Percentiles rank a stretch among this genome's conserved stretches.
These are phyloP conservation scores for Proterorhinus semilunaris DNA, from an alignment of 2,113 vertebrate genomes.

Conservation along the genomic window DNA sequence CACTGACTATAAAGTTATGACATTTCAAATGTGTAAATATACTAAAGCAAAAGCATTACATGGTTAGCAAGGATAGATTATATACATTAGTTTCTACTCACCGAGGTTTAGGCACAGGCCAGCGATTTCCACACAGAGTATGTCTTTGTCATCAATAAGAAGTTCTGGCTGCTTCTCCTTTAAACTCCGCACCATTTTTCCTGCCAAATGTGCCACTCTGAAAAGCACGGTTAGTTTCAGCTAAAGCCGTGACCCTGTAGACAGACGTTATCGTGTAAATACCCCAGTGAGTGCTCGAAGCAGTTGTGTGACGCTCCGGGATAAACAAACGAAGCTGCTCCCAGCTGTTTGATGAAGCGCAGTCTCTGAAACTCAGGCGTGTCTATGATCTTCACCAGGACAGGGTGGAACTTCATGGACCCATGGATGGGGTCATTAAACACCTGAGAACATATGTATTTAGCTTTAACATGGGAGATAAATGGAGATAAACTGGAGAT, in stretches of 20 bases:
- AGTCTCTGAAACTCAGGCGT: slow-evolving; percentile 96
- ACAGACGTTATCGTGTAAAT: neutral
- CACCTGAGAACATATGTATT: slow-evolving; percentile 75
- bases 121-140: slow-evolving; percentile 89
- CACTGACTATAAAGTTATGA: too few relatives aligned
- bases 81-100: slow-evolving; percentile 40
- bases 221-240: neutral
- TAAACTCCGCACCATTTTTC: slow-evolving; percentile 74
- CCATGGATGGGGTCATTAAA: slow-evolving; percentile 96
- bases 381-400: slow-evolving; percentile 90
- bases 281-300: slow-evolving; percentile 30
- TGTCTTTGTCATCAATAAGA: slow-evolving; percentile 74
- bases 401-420: slow-evolving; percentile 88
- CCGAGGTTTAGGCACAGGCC: slow-evolving; percentile 91
- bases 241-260: neutral
- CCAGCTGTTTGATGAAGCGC: slow-evolving; percentile 90
- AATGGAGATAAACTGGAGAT: too few relatives aligned
- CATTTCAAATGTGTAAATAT: too few relatives aligned
- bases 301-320: slow-evolving; percentile 82
- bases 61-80: too few relatives aligned
- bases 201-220: slow-evolving; percentile 86
- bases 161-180: slow-evolving; percentile 67
- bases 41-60: too few relatives aligned
- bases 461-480: too few relatives aligned
- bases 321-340: slow-evolving; percentile 89